Conservation (phyloP, 1,140 invertebrate genomes). For the Drosophila pachea region DNA sequence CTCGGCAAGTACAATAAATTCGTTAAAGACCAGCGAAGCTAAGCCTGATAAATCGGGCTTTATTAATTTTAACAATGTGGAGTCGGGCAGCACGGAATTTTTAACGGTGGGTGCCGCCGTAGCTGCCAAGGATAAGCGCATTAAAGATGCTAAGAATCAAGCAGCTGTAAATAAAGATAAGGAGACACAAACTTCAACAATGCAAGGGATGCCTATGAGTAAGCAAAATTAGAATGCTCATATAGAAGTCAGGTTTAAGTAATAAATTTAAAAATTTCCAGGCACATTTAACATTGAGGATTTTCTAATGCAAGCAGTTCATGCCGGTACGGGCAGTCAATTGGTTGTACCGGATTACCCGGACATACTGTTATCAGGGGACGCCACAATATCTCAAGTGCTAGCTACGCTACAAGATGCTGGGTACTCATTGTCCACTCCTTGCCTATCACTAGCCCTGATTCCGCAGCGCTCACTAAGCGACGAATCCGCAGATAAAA, state of each 20-base stretch:
- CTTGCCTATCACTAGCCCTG: conserved; percentile 80
- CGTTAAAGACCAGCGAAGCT: conserved; percentile 34
- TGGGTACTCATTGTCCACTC: conserved; percentile 81
- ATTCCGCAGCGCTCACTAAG: conserved; percentile 37
- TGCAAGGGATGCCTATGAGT: conserved; percentile 57
- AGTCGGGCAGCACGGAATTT: conserved; percentile 65
- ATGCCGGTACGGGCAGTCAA: conserved; percentile 50
- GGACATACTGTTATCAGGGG: conserved; percentile 80
- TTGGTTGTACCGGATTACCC: conserved; percentile 79
- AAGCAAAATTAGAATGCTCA: neutral
- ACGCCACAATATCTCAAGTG: conserved; percentile 83
- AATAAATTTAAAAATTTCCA: conserved; percentile 14
- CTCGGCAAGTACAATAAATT: conserved; percentile 8
- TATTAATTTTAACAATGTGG: conserved; percentile 56
- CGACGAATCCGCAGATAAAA: conserved; percentile 45
- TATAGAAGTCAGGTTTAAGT: neutral
- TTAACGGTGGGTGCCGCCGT: conserved; percentile 89
- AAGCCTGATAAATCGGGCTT: conserved; percentile 56
- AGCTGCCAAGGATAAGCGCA: conserved; percentile 90
- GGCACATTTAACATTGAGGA: conserved; percentile 71
- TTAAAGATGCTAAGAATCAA: conserved; percentile 86
- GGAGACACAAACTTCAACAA: conserved; percentile 57
- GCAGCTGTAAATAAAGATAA: conserved; percentile 68
- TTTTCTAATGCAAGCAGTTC: conserved; percentile 57
- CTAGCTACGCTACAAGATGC: conserved; percentile 81